Conservation (phyloP, 35 echinoderm and acorn worm species). For the Strongylocentrotus purpuratus region DNA sequence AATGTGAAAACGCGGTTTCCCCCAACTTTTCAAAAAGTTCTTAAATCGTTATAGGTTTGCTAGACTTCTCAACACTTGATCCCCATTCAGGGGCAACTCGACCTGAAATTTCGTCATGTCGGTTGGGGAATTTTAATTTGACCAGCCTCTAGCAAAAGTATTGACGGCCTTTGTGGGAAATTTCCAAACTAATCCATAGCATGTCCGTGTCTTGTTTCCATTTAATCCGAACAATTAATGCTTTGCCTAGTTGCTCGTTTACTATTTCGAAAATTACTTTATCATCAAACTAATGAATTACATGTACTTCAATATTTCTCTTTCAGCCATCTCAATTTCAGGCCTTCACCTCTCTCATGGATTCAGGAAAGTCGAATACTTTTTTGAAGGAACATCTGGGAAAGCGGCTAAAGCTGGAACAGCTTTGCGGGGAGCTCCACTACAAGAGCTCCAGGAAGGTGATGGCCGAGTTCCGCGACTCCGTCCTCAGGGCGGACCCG, state of each 20-base stretch:
- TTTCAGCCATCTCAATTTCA: background rate
- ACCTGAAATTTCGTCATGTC: no score
- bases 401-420: background rate
- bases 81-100: no score
- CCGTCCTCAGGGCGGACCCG: background rate
- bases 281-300: background rate
- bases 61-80: no score
- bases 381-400: background rate
- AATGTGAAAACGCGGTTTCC: no score
- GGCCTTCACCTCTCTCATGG: background rate
- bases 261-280: no score
- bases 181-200: no score
- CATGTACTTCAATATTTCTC: background rate
- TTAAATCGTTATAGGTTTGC: no score
- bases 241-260: background rate
- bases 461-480: background rate
- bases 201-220: no score
- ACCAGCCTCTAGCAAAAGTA: no score
- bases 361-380: background rate
- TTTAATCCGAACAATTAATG: background rate
- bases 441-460: background rate
- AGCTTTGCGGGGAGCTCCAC: background rate
- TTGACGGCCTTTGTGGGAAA: no score
- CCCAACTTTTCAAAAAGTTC: no score
- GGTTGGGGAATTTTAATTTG: no score